phyloP scores from a whole-genome alignment of 2,888 invertebrate species.

The Nineta flava region DNA sequence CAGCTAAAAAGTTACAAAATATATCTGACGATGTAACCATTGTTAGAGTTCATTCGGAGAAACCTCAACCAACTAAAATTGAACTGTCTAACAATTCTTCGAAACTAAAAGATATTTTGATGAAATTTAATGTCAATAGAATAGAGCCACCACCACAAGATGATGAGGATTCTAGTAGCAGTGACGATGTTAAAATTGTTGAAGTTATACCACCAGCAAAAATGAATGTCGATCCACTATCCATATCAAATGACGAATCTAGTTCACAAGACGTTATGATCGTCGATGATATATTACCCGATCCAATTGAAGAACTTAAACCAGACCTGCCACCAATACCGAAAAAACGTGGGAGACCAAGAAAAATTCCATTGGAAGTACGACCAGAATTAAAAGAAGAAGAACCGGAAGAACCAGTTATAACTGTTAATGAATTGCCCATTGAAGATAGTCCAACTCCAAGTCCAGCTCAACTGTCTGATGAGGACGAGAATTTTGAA shows the following conservation, averaged over 20 bases:
- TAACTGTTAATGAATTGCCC: conserved; percentile 10
- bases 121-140: conserved; percentile 11
- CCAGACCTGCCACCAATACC: conserved; percentile 21
- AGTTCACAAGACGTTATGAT: conserved; percentile 24
- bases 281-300: conserved; percentile 23
- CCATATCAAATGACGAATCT: conserved; percentile 9
- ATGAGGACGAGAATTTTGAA: background rate
- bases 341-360: conserved; percentile 32
- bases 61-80: conserved; percentile 9
- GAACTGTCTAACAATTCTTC: conserved; percentile 10
- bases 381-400: conserved; percentile 23
- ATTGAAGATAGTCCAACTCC: conserved; percentile 6
- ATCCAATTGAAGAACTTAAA: conserved; percentile 11
- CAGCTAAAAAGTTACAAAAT: conserved; percentile 4
- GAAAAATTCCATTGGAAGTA: conserved; percentile 28
- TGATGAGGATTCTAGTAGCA: conserved; percentile 9
- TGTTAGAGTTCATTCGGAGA: conserved; percentile 7
- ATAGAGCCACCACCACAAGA: conserved; percentile 2
- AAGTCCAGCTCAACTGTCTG: background rate
- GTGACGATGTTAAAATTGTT: conserved; percentile 15
- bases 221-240: background rate
- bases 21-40: conserved; percentile 11
- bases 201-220: conserved; percentile 12
- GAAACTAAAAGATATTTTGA: conserved; percentile 14
- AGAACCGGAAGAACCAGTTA: background rate